Evolutionary conservation across 2,888 invertebrate genomes (phyloP).

Genomic region (Lasiommata megera): DNA sequence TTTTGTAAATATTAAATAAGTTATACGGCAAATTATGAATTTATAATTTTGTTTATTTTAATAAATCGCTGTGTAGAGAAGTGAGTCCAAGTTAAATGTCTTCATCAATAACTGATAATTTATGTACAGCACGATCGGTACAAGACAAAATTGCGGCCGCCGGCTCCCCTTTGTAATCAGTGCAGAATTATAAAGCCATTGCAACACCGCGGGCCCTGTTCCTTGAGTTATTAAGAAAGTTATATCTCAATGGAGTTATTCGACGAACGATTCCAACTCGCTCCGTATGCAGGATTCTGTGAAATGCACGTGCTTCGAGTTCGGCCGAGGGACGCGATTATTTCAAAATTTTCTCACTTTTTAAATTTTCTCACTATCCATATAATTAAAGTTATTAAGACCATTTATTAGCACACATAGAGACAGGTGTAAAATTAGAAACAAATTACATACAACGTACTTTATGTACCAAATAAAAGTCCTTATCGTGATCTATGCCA

Average conservation of each 20-base stretch:
- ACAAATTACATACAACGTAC: no score
- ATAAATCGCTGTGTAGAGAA: constrained; percentile 8
- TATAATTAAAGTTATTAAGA: neutral
- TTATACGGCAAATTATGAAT: neutral
- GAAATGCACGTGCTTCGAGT: constrained; percentile 18
- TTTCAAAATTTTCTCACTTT: constrained; percentile 9
- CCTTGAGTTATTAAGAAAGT: constrained; percentile 57
- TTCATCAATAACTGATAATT: constrained; percentile 82
- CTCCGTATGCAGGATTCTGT: constrained; percentile 32
- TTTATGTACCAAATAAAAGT: no score
- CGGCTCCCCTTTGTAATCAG: constrained; percentile 83
- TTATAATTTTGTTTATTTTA: constrained; percentile 10
- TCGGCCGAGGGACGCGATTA: neutral
- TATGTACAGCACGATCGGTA: constrained; percentile 78
- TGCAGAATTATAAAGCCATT: constrained; percentile 78
- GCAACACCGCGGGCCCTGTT: constrained; percentile 70
- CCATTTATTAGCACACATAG: no score
- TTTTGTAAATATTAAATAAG: neutral
- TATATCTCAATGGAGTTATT: constrained; percentile 57
- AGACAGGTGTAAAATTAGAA: no score
- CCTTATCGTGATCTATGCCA: no score
- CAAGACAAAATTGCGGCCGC: constrained; percentile 83
- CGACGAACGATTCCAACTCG: constrained; percentile 37
- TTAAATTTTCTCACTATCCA: constrained; percentile 2
- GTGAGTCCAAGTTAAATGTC: constrained; percentile 74